phyloP scores from a whole-genome alignment of 2,113 vertebrate genomes.

The Regulus satrapa region DNA sequence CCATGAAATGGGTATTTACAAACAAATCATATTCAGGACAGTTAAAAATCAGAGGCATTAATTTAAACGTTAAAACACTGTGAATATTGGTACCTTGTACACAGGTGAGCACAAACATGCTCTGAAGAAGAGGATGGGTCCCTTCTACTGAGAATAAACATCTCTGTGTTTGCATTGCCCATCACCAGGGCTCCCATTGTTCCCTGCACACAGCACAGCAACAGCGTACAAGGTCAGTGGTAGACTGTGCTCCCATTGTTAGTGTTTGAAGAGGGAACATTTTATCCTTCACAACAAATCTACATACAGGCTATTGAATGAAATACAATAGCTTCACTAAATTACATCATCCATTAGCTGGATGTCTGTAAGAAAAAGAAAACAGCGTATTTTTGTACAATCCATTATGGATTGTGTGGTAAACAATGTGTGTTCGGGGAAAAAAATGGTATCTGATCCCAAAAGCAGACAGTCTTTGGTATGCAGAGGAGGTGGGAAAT shows the following conservation, averaged over 20 bases:
- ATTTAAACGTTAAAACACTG: neutral
- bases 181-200: neutral
- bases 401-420: slow-evolving; percentile 9
- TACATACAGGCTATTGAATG: slow-evolving; percentile 52
- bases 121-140: neutral
- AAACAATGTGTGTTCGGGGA: neutral
- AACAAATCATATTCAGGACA: neutral
- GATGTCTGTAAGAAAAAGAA: slow-evolving; percentile 27
- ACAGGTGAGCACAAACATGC: neutral
- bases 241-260: slow-evolving; percentile 8
- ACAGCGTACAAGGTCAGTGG: slow-evolving; percentile 16
- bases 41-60: neutral
- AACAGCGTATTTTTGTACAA: neutral
- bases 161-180: neutral
- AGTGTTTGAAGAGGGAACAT: slow-evolving; percentile 45
- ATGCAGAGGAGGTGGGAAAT: neutral
- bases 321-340: slow-evolving; percentile 40
- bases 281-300: slow-evolving; percentile 61
- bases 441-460: neutral
- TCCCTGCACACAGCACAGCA: neutral
- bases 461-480: neutral
- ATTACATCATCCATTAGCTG: slow-evolving; percentile 57
- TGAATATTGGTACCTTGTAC: neutral
- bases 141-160: neutral
- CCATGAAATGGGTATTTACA: neutral